Base-by-base conservation (phyloP, 2,113 vertebrate species). In the Zapornia atra region DNA sequence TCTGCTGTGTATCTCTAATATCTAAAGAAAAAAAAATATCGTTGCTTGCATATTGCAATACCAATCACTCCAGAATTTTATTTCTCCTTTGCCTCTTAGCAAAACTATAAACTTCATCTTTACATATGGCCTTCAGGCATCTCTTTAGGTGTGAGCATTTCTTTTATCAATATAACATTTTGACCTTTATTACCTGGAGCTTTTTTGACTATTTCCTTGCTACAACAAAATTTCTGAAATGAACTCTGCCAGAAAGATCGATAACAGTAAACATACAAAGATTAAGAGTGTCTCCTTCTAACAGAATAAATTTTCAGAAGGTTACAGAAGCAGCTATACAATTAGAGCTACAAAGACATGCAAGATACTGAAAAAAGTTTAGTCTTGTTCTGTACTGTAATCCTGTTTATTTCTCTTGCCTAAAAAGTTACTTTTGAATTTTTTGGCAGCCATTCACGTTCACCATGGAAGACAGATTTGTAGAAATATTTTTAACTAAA, bases 371-470 rank as follows among this genome's bases (percentile, higher is more conserved):
- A 81, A 88, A 44, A 72, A 78, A 79, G 53, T 91, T 69, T 31
- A 77, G 72, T 76, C 68, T 87, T 73, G 64, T 92, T 94, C 94
- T 96, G 93, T 94, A 95, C 94, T 94, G 86, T 54, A 86, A 76
- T 51, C 76, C 75, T 64, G 59, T 61, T 94, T 66, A 38, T 57
- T 93, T 80, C 33, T 84, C 59, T 66, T 88, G 42, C 31, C 25
- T 24, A 40, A 87, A 92, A 44, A 59, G 26, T 10, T 71, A 26
- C 26, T 59, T 79, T 22, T 10, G 12, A 57, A 40, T 88, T 88
- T 79, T 79, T 54, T 86, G 70, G 38, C 34, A 95, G 79, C 10
- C n/a, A 50, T 8, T 44, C 2, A 16, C 0, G 2, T 56, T 89
- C 16, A 65, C 17, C 66, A n/a, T 0, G 15, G 50, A 86, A 91